Conservation (phyloP, 2,113 vertebrate species). For the Sander lucioperca region DNA sequence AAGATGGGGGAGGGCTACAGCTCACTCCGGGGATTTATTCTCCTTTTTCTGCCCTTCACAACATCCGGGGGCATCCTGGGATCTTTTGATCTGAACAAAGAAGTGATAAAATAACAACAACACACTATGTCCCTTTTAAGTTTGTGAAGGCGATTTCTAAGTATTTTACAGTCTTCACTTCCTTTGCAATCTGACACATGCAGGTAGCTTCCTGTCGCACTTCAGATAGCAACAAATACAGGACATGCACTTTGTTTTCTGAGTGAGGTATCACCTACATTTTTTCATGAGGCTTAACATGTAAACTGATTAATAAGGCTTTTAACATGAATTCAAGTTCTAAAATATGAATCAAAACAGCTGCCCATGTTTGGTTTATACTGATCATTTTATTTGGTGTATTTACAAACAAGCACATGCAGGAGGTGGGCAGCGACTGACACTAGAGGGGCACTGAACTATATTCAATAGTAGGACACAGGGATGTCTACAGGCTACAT, state of each 20-base stretch:
- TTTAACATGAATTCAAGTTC: not conserved
- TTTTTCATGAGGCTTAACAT: not conserved
- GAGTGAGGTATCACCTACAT: not conserved
- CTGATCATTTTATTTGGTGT: conserved; percentile 84
- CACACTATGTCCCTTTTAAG: too few relatives aligned
- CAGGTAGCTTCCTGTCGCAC: conserved; percentile 25
- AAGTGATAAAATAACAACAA: not conserved
- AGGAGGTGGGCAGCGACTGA: conserved; percentile 80
- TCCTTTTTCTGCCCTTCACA: conserved; percentile 53
- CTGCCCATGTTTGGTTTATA: conserved; percentile 63
- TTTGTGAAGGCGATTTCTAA: too few relatives aligned
- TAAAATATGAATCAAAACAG: conserved; percentile 20
- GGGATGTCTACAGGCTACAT: conserved; percentile 77
- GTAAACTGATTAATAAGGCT: not conserved
- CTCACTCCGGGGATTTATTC: conserved; percentile 38
- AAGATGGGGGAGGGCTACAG: conserved; percentile 72
- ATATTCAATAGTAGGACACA: conserved; percentile 75
- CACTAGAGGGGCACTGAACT: conserved; percentile 76
- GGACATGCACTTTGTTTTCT: not conserved
- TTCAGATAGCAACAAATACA: conserved; percentile 9
- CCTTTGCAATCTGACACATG: conserved; percentile 19
- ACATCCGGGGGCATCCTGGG: conserved; percentile 21
- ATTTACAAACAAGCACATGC: conserved; percentile 90
- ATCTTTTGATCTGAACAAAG: conserved; percentile 11
- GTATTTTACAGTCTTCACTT: conserved; percentile 11